These are phyloP conservation scores for Bombus waltoni DNA, from an alignment of 1,140 invertebrate genomes.

Conservation along the genomic window DNA sequence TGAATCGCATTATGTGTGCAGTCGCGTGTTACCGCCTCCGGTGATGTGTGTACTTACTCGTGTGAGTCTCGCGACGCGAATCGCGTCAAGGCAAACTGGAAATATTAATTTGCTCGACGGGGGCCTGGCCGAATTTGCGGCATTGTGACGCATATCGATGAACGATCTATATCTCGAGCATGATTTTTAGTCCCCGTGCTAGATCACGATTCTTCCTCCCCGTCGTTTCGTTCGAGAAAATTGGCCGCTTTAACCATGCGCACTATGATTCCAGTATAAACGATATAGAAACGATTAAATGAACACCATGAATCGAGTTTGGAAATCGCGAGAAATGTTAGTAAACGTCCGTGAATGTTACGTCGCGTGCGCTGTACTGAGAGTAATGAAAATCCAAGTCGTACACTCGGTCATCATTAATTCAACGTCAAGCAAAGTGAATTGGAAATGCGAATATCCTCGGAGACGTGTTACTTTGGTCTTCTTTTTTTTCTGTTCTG, in stretches of 20 bases:
- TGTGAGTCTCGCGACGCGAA: not conserved
- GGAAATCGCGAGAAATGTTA: not conserved
- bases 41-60: not conserved
- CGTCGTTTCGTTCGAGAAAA: not conserved
- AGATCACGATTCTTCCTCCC: not conserved
- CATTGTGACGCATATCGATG: not conserved
- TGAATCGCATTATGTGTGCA: constrained; percentile 23
- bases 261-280: not conserved
- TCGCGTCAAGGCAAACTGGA: not conserved
- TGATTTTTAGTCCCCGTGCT: not conserved
- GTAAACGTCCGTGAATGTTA: not conserved
- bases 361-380: too few species aligned
- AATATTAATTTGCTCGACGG: constrained; percentile 29
- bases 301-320: not conserved
- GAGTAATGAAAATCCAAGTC: constrained; percentile 39
- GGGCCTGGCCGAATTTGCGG: not conserved
- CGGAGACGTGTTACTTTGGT: constrained; percentile 13
- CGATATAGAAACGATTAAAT: too few species aligned
- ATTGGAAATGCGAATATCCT: constrained; percentile 30
- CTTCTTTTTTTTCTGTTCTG: not conserved
- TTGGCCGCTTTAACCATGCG: not conserved
- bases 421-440: constrained; percentile 28
- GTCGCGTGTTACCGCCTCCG: constrained; percentile 29
- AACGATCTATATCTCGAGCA: not conserved
- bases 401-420: constrained; percentile 24